Evolutionary conservation across 2,113 vertebrate species (phyloP), one percentile per base, ranked within the genome.

Genomic region (Dermatemys mawii): DNA sequence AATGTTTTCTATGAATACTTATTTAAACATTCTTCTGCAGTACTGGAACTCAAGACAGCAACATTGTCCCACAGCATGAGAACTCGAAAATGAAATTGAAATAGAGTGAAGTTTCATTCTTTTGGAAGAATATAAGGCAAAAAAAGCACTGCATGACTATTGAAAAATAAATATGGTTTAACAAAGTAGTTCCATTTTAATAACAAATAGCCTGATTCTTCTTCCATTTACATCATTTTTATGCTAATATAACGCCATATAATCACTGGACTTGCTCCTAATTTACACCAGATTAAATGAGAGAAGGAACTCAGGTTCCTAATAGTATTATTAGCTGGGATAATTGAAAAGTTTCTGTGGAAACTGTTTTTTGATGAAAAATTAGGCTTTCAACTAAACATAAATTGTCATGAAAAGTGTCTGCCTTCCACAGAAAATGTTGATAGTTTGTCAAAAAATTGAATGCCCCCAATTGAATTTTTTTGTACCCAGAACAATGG

Each of bases 181-280:
- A 96, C 87, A 46, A 91, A 96, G 95, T 96, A 21, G 90, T 97
- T 97, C 94, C 93, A 67, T 93, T 96, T 96, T 89, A 90, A 96
- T 1, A n/a, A 19, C 32, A 19, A n/a, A 1, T 87, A 93, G 29
- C 91, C 73, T 83, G 35, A 90, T 97, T 95, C 92, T 93, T 51
- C 22, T 96, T 91, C 96, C 8, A 8, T 93, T 96, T 94, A 76
- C 5, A 35, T 87, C 83, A 75, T 93, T 96, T 97, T 96, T 97
- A 95, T 95, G 94, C 89, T 85, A 88, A 89, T 94, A 95, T 97
- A 97, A 93, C 93, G 95, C 95, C 95, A 97, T 96, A 97, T 96
- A 95, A 93, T 92, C 95, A 96, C 87, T 94, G 92, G 96, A 96
- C 89, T 97, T 97, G 96, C 95, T 90, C 90, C 83, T 83, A 93